Evolutionary conservation across 2,113 vertebrate genomes (phyloP).

Genomic region (Phalacrocorax aristotelis): DNA sequence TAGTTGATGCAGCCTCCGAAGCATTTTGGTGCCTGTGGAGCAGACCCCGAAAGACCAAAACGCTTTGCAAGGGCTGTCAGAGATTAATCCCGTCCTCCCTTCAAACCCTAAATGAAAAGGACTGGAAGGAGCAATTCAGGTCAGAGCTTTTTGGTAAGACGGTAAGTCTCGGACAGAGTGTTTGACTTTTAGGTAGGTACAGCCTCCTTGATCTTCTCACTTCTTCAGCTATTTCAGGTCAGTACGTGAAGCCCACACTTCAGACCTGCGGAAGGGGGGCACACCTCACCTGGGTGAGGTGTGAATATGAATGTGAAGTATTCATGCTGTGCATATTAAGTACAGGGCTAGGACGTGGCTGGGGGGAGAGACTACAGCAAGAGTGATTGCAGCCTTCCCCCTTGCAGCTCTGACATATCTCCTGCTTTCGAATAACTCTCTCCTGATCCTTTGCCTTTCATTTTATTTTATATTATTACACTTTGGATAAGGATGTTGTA

Average conservation of each 20-base stretch:
- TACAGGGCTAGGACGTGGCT: neutral
- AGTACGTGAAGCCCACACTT: neutral
- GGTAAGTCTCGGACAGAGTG: neutral
- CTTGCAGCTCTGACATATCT: neutral
- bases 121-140: neutral
- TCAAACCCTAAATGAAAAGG: neutral
- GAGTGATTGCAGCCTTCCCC: neutral
- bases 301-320: neutral
- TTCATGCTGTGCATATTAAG: neutral
- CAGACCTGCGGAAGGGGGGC: accelerated
- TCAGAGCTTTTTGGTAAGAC: neutral
- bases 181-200: neutral
- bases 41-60: neutral
- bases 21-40: neutral
- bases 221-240: neutral
- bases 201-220: neutral
- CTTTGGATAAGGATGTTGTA: neutral
- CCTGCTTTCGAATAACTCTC: neutral
- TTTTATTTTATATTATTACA: neutral
- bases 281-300: neutral
- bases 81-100: neutral
- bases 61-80: neutral
- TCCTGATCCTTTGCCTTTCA: neutral
- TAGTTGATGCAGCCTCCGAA: neutral
- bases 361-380: neutral